These are phyloP conservation scores for Mus spicilegus DNA, from an alignment of 2,113 vertebrate genomes.

Conservation along the genomic window DNA sequence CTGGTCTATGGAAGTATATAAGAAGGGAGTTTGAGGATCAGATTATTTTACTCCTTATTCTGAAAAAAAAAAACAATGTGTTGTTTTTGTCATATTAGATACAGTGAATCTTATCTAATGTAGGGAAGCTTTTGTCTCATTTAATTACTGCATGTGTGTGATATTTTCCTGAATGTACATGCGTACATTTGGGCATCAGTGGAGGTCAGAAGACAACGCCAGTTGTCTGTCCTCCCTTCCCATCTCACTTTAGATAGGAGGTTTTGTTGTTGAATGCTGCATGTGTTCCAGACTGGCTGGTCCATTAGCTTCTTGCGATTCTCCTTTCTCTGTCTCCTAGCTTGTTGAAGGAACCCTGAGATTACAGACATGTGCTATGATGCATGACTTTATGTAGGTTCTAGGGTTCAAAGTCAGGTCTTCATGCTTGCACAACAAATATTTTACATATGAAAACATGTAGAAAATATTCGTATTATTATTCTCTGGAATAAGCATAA, in stretches of 20 bases:
- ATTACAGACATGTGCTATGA: not conserved
- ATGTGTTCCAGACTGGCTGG: not conserved
- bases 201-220: not conserved
- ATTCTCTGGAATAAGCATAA: constrained; percentile 33
- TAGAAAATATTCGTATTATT: not conserved
- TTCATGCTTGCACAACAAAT: not conserved
- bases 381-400: not conserved
- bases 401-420: not conserved
- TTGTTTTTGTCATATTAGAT: not conserved
- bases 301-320: too few relatives aligned
- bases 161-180: not conserved
- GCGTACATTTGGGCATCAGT: too few relatives aligned
- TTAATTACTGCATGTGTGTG: not conserved
- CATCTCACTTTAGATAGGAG: not conserved
- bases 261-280: not conserved
- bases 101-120: not conserved
- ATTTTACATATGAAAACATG: not conserved
- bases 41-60: not conserved
- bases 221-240: too few relatives aligned
- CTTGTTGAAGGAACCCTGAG: not conserved
- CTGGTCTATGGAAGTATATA: not conserved
- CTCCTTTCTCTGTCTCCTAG: not conserved
- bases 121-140: not conserved
- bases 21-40: not conserved
- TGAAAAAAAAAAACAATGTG: constrained; percentile 6